phyloP scores from a whole-genome alignment of 2,888 invertebrate species.

The Watsonalla binaria region DNA sequence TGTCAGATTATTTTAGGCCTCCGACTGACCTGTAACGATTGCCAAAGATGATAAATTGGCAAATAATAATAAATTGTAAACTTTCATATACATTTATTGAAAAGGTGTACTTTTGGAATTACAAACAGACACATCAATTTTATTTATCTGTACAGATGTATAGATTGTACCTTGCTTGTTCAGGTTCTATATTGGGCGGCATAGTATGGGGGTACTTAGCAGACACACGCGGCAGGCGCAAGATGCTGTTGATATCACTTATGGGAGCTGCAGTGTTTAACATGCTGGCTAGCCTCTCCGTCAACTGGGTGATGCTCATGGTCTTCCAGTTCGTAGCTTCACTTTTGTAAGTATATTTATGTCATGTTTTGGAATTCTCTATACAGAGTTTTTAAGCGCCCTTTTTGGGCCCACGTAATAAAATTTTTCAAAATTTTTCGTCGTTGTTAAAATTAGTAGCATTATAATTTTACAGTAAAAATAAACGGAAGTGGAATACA shows the following conservation, averaged over 20 bases:
- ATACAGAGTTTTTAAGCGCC: neutral
- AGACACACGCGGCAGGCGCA: conserved; percentile 51
- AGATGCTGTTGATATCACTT: conserved; percentile 44
- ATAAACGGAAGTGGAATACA: too few species aligned
- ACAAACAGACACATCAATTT: too few species aligned
- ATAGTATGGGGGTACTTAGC: conserved; percentile 59
- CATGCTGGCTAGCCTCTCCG: conserved; percentile 50
- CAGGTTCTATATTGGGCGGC: conserved; percentile 50
- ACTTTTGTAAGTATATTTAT: conserved; percentile 42
- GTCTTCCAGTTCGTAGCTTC: conserved; percentile 48
- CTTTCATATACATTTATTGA: too few species aligned
- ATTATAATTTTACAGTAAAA: too few species aligned
- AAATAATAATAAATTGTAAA: too few species aligned
- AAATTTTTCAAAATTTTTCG: too few species aligned
- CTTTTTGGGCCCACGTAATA: neutral
- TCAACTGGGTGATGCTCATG: conserved; percentile 65
- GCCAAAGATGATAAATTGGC: too few species aligned
- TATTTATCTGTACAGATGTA: too few species aligned
- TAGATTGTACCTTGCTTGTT: conserved; percentile 2
- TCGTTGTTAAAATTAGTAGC: too few species aligned
- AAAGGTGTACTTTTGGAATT: too few species aligned
- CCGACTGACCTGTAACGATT: too few species aligned
- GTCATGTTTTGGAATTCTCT: neutral
- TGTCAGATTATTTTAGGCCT: too few species aligned
- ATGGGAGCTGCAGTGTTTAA: conserved; percentile 40